These are phyloP conservation scores for Andricus curvator DNA, from an alignment of 2,888 invertebrate genomes.

Conservation along the genomic window DNA sequence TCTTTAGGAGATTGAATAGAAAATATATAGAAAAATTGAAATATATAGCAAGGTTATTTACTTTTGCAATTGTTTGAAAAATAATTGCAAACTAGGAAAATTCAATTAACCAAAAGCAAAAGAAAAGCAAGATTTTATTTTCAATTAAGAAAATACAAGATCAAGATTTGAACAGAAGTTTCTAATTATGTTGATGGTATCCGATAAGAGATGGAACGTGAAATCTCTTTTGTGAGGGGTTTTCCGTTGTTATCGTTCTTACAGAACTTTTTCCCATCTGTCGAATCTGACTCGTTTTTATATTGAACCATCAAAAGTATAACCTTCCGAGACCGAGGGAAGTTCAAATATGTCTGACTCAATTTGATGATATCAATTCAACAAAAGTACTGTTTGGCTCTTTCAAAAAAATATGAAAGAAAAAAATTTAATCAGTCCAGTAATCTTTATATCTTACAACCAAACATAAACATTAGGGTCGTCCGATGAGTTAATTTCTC, in stretches of 20 bases:
- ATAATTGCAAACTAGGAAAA: too few species aligned
- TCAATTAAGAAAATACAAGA: not conserved
- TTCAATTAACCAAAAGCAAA: not conserved
- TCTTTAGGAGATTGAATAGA: too few species aligned
- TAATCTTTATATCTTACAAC: too few species aligned
- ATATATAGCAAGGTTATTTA: too few species aligned
- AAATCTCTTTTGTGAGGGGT: conserved; percentile 29
- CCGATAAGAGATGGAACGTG: conserved; percentile 26
- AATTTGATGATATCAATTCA: not conserved
- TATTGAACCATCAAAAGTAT: conserved; percentile 3
- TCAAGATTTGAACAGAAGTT: not conserved
- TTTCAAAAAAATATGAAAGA: not conserved
- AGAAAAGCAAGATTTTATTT: conserved; percentile 59
- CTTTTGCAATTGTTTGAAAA: too few species aligned
- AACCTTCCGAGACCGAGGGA: conserved; percentile 6
- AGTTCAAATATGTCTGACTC: not conserved
- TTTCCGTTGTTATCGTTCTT: conserved; percentile 21
- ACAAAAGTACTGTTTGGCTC: not conserved
- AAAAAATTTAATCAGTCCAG: not conserved
- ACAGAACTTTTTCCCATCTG: conserved; percentile 28
- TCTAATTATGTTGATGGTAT: not conserved
- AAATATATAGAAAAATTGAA: too few species aligned
- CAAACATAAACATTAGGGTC: too few species aligned
- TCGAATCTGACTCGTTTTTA: conserved; percentile 30
- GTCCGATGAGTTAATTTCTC: too few species aligned